Evolutionary conservation across 2,888 invertebrate genomes (phyloP), one percentile per base, ranked within the genome.

Genomic region (Salticus scenicus): DNA sequence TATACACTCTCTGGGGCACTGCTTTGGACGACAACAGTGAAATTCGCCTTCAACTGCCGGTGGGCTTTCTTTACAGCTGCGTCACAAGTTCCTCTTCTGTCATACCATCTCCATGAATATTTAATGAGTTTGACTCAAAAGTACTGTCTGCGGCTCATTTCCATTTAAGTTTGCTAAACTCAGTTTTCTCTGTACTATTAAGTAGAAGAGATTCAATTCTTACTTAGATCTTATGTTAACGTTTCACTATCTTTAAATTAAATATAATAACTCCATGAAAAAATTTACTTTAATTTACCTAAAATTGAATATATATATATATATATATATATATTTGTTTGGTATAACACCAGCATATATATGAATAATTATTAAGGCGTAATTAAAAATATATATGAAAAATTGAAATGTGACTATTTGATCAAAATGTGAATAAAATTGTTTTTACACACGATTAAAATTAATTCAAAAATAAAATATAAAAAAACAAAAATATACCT

Each of bases 11-110:
- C 33, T 71, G 66, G 57, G 76, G 76, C 70, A 41, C 30, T 57
- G 69, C 51, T 24, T 42, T 73, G 70, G 57, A 42, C 74, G 57
- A 42, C 57, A 37, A 57, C 57, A 28, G 28, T 71, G 41, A 24
- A 27, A 37, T 64, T 69, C 27, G 30, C 27, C 42, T 47, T 31
- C 41, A 37, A 37, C 47, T 71, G 83, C 83, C 77, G 64, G 70
- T 76, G 83, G 83, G 77, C 72, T 83, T 83, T 83, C 83, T 83
- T 83, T 77, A 66, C 72, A 76, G 77, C 41, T 70, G 42, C 70
- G 75, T 75, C 76, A 71, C 82, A 82, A 82, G 72, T 79, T 79
- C 72, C 79, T 64, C 71, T 64, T 31, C 64, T 71, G 82, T 64
- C 47, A 75, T 75, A 47, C 75, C 69, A 63, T 76, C 74, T 70